Conservation (phyloP, 2,888 invertebrate genomes). For the Choristoneura rosaceana region DNA sequence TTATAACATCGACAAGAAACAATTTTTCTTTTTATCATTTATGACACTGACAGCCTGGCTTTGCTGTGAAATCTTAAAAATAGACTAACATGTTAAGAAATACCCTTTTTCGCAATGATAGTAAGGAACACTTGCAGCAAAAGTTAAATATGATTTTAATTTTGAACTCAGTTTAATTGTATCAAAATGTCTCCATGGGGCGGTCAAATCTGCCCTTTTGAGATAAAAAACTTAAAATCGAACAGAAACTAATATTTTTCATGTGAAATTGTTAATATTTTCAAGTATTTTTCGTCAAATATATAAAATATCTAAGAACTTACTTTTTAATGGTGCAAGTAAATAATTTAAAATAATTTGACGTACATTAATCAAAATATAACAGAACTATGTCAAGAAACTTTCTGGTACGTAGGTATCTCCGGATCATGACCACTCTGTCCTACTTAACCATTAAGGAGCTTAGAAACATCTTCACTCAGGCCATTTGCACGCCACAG, state of each 20-base stretch:
- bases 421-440: conserved; percentile 49
- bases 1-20: conserved; percentile 23
- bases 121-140: too few species aligned
- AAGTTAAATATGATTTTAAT: too few species aligned
- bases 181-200: too few species aligned
- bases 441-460: conserved; percentile 66
- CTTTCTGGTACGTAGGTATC: background rate
- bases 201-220: too few species aligned
- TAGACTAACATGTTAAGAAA: background rate
- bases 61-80: background rate
- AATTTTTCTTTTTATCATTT: conserved; percentile 17
- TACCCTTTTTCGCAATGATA: background rate
- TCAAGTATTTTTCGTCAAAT: too few species aligned
- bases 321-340: too few species aligned
- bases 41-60: background rate
- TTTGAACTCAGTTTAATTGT: too few species aligned
- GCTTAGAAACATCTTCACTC: conserved; percentile 68
- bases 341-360: too few species aligned
- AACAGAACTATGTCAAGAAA: conserved; percentile 11
- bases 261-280: too few species aligned
- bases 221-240: too few species aligned
- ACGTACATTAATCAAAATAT: conserved; percentile 1
- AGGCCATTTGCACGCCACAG: conserved; percentile 62
- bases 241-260: too few species aligned
- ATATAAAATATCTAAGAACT: too few species aligned